These are phyloP conservation scores for Periophthalmodon schlosseri DNA, from an alignment of 2,113 vertebrate genomes.

Conservation along the genomic window DNA sequence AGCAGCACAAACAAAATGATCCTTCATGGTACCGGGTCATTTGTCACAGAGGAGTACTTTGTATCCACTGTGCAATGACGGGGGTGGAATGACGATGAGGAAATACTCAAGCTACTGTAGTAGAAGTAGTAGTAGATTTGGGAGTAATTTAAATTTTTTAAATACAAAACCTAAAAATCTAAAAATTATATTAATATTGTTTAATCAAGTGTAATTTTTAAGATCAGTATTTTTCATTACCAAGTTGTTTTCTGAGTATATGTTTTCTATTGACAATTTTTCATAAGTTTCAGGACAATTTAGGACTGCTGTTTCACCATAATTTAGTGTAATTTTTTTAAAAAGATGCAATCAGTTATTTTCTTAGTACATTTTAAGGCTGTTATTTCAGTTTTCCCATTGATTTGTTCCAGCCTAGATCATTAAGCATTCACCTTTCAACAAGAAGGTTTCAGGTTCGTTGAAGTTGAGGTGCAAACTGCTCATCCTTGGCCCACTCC, in stretches of 20 bases:
- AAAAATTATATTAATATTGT: neutral
- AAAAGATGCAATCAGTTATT: too few relatives aligned
- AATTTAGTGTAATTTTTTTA: too few relatives aligned
- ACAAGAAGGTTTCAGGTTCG: neutral
- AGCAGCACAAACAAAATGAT: neutral
- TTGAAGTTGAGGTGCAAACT: neutral
- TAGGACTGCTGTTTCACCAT: too few relatives aligned
- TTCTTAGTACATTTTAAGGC: too few relatives aligned
- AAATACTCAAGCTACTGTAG: neutral
- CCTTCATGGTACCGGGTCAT: neutral
- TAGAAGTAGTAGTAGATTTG: too few relatives aligned
- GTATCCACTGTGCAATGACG: neutral
- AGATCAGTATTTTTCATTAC: neutral
- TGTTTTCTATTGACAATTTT: too few relatives aligned
- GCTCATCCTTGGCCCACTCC: neutral
- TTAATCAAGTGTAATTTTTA: neutral
- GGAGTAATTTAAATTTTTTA: too few relatives aligned
- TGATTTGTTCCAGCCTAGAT: neutral
- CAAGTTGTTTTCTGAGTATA: too few relatives aligned
- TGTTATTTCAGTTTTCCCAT: neutral
- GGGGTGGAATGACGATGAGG: neutral
- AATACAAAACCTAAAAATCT: too few relatives aligned
- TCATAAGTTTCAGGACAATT: too few relatives aligned
- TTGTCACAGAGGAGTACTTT: conserved; percentile 13
- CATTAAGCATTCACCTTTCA: too few relatives aligned